A percentile compares a stretch with the other conserved stretches of the same genome.
phyloP scores from a whole-genome alignment of 2,888 invertebrate genomes.

The Cistogaster globosa region DNA sequence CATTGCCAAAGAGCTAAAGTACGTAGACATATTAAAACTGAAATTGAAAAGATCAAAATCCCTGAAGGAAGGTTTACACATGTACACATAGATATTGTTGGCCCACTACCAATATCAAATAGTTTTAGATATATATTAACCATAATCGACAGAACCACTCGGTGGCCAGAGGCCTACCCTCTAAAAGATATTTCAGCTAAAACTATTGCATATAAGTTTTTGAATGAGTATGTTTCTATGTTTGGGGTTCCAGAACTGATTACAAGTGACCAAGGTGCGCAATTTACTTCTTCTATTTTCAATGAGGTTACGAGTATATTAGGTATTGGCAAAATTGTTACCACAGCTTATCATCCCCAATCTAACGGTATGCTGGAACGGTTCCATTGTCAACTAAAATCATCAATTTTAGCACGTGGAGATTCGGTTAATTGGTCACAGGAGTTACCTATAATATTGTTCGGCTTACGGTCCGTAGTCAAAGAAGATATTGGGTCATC shows the following conservation, averaged over 20 bases:
- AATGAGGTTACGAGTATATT: background rate
- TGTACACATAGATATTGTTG: conserved; percentile 1
- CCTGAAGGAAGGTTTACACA: background rate
- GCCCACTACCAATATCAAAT: background rate
- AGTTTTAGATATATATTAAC: background rate
- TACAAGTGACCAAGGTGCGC: too few species aligned
- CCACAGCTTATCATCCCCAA: background rate
- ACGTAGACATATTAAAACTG: background rate
- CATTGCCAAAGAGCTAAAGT: background rate
- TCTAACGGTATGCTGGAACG: background rate
- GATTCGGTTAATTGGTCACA: background rate
- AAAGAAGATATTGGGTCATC: background rate
- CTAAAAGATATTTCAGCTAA: background rate
- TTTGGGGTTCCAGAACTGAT: too few species aligned
- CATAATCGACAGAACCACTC: background rate
- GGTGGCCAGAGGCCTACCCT: background rate
- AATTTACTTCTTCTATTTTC: too few species aligned
- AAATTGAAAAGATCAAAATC: background rate
- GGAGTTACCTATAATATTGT: background rate
- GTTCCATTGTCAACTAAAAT: background rate
- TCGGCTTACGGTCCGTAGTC: background rate
- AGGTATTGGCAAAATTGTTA: background rate
- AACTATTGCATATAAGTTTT: background rate
- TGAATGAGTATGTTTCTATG: background rate
- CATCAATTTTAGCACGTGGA: background rate